Percentiles rank a stretch among this genome's conserved stretches.
Evolutionary conservation across 1,140 invertebrate species (phyloP).

Genomic region (Sitobion miscanthi): DNA sequence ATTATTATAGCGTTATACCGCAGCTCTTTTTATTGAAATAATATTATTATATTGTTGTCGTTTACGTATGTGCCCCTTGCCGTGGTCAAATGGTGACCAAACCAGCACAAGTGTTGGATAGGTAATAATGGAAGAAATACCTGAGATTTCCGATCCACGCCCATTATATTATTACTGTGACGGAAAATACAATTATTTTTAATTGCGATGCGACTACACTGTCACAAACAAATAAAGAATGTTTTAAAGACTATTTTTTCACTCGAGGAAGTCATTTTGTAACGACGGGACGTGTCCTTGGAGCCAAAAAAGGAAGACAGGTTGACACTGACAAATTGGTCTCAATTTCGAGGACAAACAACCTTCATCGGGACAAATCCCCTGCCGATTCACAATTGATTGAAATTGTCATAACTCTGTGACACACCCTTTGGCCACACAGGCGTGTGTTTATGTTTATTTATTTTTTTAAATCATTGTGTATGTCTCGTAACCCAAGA

Average conservation of each 20-base stretch:
- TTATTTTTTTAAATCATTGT: slow-evolving; percentile 30
- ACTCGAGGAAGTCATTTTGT: neutral
- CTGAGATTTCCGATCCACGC: slow-evolving; percentile 13
- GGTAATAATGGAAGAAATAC: neutral
- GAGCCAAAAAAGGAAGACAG: slow-evolving; percentile 37
- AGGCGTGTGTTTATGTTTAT: slow-evolving; percentile 36
- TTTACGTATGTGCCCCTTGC: neutral
- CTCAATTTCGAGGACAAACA: slow-evolving; percentile 53
- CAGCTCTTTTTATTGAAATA: neutral
- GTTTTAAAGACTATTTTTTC: neutral
- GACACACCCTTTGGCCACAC: slow-evolving; percentile 43
- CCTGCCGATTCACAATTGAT: slow-evolving; percentile 55
- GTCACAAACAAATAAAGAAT: slow-evolving; percentile 22
- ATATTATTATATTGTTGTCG: neutral
- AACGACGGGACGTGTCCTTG: slow-evolving; percentile 19
- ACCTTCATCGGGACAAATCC: slow-evolving; percentile 43
- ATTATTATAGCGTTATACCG: neutral
- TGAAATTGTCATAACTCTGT: slow-evolving; percentile 54
- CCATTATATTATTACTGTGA: neutral
- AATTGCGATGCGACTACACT: neutral
- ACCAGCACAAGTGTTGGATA: slow-evolving; percentile 21
- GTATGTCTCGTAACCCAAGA: slow-evolving; percentile 27
- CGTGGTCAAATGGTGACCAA: neutral
- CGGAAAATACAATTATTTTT: slow-evolving; percentile 30
- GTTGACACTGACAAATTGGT: slow-evolving; percentile 56